Evolutionary conservation across 2,888 invertebrate species (phyloP), one percentile per base, ranked within the genome.

Genomic region (Hydraecia micacea): DNA sequence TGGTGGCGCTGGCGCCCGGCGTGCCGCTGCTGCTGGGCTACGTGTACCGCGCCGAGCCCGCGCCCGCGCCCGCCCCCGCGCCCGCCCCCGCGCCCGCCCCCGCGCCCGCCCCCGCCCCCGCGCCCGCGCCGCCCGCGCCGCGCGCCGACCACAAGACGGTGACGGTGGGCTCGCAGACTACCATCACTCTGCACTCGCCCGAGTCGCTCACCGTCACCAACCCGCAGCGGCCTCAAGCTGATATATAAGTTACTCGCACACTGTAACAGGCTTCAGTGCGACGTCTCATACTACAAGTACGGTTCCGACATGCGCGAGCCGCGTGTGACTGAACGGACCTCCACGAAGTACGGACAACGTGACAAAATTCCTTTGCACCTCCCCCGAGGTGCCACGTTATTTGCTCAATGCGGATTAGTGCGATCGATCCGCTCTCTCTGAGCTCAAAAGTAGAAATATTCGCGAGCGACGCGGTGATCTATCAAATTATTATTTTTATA

Each of bases 171-270:
- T 95, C 95, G 82, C 96, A 96, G 93, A 96, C 96, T 83, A 95
- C 94, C 87, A 95, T 96, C 91, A 96, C 96, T 55, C 94, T 95
- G 79, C 96, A 95, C 91, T 94, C 95, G 89, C 96, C 95, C 68
- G 95, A 95, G 79, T 84, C 93, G 77, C 93, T 94, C 85, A 89
- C 93, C 73, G 93, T 93, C 87, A 93, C 92, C 73, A 88, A 90
- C 80, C 89, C 91, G 78, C 76, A 73, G 60, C 75, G 79, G n/a
- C 75, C 75, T 36, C 91, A 90, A 49, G 87, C 90, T 67, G 91
- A 91, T 74, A 92, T 91, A 60, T 91, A 25, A 42, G 18, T 58
- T 13, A 28, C 49, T 11, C 36, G 25, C 69, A 9, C 63, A 32
- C 69, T 7, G 58, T 32, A 5, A 63, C 55, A 9, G 7, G 63